Percentiles rank a stretch among this genome's conserved stretches.
Evolutionary conservation across 1,140 invertebrate genomes (phyloP).

Genomic region (Ptiloglossa arizonensis): DNA sequence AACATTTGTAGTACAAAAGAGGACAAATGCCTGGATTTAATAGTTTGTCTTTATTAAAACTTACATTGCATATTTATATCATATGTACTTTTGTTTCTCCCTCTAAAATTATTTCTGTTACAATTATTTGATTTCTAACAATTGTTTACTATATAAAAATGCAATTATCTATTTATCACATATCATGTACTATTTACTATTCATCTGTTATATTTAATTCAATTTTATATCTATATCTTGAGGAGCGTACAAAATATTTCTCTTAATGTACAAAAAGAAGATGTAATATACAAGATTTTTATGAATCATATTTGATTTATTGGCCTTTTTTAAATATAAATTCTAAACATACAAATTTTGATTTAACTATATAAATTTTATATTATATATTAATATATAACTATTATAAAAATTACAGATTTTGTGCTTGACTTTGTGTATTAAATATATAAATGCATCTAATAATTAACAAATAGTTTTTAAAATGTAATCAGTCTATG

Average conservation of each 20-base stretch:
- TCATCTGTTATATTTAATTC: conserved; percentile 3
- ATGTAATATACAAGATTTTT: background rate
- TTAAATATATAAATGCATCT: conserved; percentile 2
- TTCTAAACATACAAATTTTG: conserved; percentile 14
- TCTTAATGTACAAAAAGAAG: background rate
- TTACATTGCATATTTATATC: conserved; percentile 28
- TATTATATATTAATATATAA: conserved; percentile 31
- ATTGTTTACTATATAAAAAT: conserved; percentile 26
- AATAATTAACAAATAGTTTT: conserved; percentile 32
- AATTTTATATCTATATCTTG: background rate
- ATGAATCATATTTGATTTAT: conserved; percentile 2
- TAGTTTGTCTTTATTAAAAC: conserved; percentile 30
- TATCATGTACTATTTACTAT: conserved; percentile 13
- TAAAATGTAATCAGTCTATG: conserved; percentile 58
- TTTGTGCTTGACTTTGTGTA: conserved; percentile 24
- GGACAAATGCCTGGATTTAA: conserved; percentile 24
- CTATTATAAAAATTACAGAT: background rate
- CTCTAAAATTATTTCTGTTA: conserved; percentile 17
- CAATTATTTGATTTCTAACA: background rate
- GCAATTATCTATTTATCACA: conserved; percentile 10
- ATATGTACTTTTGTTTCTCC: conserved; percentile 38
- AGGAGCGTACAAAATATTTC: conserved; percentile 14
- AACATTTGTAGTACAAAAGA: conserved; percentile 52
- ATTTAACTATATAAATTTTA: conserved; percentile 13
- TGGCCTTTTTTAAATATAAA: background rate